phyloP scores from a whole-genome alignment of 2,113 vertebrate genomes.

The Aegypius monachus region DNA sequence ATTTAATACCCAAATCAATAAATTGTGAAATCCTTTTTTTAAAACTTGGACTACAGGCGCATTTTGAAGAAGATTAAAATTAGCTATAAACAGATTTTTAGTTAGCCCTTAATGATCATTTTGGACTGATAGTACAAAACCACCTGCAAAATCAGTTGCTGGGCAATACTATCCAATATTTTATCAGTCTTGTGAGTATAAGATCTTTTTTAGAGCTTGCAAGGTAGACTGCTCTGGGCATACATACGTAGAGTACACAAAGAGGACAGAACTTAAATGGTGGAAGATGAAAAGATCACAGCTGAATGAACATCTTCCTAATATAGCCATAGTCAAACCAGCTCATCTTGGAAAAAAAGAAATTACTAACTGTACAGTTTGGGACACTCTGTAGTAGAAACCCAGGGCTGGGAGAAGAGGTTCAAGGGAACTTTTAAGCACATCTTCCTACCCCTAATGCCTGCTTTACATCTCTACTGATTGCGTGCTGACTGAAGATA shows the following conservation, averaged over 20 bases:
- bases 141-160: neutral
- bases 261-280: neutral
- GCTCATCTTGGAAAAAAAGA: neutral
- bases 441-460: neutral
- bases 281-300: neutral
- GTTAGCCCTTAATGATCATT: neutral
- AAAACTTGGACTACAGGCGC: neutral
- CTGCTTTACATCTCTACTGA: neutral
- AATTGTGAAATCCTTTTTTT: neutral
- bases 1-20: neutral
- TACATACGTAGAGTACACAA: neutral
- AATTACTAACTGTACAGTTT: neutral
- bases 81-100: neutral
- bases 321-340: neutral
- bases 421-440: neutral
- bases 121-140: neutral
- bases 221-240: neutral
- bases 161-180: neutral
- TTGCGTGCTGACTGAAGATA: neutral
- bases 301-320: neutral
- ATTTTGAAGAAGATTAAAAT: neutral
- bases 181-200: neutral
- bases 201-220: neutral
- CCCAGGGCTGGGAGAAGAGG: neutral
- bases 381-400: neutral